Conservation (phyloP, 2,113 vertebrate species). For the Mastomys natalensis region DNA sequence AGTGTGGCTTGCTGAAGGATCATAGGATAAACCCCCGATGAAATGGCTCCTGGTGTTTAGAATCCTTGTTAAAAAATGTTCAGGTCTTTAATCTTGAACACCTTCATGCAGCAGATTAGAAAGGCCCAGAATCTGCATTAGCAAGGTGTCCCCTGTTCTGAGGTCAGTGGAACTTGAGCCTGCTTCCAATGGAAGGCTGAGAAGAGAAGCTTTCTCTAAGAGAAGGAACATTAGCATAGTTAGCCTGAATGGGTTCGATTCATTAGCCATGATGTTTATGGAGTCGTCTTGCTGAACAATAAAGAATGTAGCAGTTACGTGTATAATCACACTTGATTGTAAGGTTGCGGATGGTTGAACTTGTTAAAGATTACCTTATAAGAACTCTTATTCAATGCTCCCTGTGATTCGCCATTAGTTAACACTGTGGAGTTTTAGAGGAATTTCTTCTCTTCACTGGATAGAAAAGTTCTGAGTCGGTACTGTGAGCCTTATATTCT, state of each 20-base stretch:
- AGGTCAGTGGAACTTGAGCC: not conserved
- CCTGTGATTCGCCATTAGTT: constrained; percentile 60
- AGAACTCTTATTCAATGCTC: constrained; percentile 49
- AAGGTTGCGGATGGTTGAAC: constrained; percentile 45
- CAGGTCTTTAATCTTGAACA: not conserved
- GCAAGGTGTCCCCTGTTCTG: not conserved
- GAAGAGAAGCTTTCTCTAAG: not conserved
- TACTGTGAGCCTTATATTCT: not conserved
- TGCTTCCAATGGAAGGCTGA: not conserved
- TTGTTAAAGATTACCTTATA: constrained; percentile 61
- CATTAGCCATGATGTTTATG: constrained; percentile 17
- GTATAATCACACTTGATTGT: constrained; percentile 61
- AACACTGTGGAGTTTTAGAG: not conserved
- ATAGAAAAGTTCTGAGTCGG: not conserved
- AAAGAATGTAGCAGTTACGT: constrained; percentile 41
- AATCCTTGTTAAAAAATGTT: not conserved
- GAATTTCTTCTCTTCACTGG: not conserved
- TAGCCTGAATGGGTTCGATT: not conserved
- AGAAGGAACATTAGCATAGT: not conserved
- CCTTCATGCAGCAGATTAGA: not conserved
- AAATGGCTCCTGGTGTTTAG: not conserved
- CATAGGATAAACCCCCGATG: not conserved
- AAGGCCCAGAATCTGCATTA: not conserved
- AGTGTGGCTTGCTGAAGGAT: not conserved
- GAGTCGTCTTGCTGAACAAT: constrained; percentile 15